Conservation (phyloP, 1,140 invertebrate genomes). For the Platyscapa corneri region DNA sequence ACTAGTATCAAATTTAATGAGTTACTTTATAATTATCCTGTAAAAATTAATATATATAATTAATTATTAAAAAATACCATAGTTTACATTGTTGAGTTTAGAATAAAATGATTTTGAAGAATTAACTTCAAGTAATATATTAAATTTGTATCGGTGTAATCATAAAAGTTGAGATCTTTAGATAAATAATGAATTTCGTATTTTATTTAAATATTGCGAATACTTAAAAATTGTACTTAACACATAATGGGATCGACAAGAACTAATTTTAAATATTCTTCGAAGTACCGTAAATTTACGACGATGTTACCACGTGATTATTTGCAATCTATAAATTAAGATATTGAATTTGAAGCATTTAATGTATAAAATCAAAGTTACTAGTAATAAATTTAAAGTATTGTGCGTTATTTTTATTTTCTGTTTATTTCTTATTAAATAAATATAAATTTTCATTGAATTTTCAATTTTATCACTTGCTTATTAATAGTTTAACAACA, state of each 20-base stretch:
- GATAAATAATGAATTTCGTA: conserved; percentile 10
- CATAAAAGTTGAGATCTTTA: conserved; percentile 13
- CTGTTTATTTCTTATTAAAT: background rate
- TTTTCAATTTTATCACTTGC: too few relatives aligned
- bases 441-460: too few relatives aligned
- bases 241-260: background rate
- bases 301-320: background rate
- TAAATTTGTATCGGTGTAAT: background rate
- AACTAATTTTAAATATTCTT: background rate
- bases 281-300: background rate
- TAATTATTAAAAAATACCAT: background rate
- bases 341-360: background rate
- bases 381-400: background rate
- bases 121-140: background rate
- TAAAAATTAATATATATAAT: conserved; percentile 27
- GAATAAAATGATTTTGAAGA: background rate
- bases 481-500: too few relatives aligned
- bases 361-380: background rate
- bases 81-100: background rate
- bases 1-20: too few relatives aligned
- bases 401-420: background rate
- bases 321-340: background rate
- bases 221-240: conserved; percentile 4
- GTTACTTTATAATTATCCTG: too few relatives aligned
- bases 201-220: conserved; percentile 13